Evolutionary conservation across 2,888 invertebrate species (phyloP).

Genomic region (Drosophila birchii): DNA sequence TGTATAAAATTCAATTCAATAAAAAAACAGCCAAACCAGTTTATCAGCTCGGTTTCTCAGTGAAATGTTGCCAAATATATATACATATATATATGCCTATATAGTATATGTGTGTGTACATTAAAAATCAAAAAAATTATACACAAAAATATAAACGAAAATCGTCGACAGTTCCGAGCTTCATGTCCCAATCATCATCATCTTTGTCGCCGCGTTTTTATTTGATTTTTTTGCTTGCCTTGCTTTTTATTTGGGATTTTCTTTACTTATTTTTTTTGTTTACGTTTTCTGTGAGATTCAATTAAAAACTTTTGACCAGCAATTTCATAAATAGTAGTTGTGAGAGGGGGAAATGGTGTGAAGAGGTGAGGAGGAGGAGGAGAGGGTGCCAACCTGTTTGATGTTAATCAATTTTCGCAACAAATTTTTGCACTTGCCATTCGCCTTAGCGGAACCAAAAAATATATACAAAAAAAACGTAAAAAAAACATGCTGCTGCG

Average conservation of each 20-base stretch:
- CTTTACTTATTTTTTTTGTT: conserved; percentile 34
- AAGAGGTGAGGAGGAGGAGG: neutral
- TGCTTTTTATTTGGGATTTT: conserved; percentile 43
- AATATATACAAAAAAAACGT: conserved; percentile 4
- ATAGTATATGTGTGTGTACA: conserved; percentile 9
- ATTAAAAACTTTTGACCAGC: conserved; percentile 64
- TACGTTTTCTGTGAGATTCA: conserved; percentile 63
- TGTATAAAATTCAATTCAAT: conserved; percentile 68
- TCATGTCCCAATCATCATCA: conserved; percentile 54
- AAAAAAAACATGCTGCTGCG: conserved; percentile 32
- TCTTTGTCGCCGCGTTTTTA: conserved; percentile 43
- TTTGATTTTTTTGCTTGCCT: conserved; percentile 41
- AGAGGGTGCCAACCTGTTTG: conserved; percentile 65
- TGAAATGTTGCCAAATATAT: conserved; percentile 53
- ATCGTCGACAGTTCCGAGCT: conserved; percentile 33
- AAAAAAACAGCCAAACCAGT: conserved; percentile 70
- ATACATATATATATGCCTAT: conserved; percentile 9
- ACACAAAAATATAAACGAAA: conserved; percentile 10
- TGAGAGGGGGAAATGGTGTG: conserved; percentile 15
- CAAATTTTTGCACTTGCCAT: conserved; percentile 76
- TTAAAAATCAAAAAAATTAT: conserved; percentile 10
- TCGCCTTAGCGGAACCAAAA: conserved; percentile 45
- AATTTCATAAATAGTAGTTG: conserved; percentile 57
- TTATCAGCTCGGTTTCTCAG: conserved; percentile 54
- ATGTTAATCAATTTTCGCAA: conserved; percentile 78